Base-by-base conservation (phyloP, 2,797 vertebrate genomes). In the Hirundo rustica region DNA sequence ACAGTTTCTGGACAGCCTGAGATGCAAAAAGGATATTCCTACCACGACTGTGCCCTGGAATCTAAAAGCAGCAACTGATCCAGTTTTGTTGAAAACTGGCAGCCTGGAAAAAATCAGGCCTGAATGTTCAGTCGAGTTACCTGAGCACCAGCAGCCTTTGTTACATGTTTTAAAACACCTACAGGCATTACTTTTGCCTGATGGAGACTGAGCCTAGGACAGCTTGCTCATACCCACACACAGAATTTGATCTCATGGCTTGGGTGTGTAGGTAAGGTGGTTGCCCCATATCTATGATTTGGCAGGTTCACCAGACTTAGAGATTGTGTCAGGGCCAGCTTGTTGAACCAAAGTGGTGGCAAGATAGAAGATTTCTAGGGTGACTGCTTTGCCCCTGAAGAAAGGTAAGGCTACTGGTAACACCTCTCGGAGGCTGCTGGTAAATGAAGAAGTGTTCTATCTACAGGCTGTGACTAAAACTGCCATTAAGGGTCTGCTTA, bases 241-340 rank as follows among this genome's bases (percentile, higher is more conserved):
- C 3, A 5, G 58, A 45, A 25, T 32, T 74, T 0, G 1, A 65
- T 62, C 14, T 64, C 16, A n/a, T 6, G 30, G 25, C 16, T 65
- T 73, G 36, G 17, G 26, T 14, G 9, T 54, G 27, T 12, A 72
- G 38, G 17, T 10, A 9, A 36, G 19, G 17, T 64, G 32, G 10
- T 48, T 2, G 1, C 4, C 25, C 16, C 10, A 2, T 34, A 44
- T 1, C 5, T 13, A 26, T 34, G 40, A 48, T 2, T 4, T 34
- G 32, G 9, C 11, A 85, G 30, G 45, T 15, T 51, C 17, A 58
- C 36, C 44, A 65, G 27, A 45, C 12, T 87, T 79, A 34, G 0
- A 2, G 29, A 48, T 40, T 76, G 19, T 51, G 16, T 45, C 71
- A 81, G 51, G 17, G 21, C 19, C 22, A 77, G 48, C 1, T 2